A percentile compares a stretch with the other conserved stretches of the same genome.
Evolutionary conservation across 2,797 vertebrate species (phyloP).

Genomic region (Cryptoblepharus egeriae): DNA sequence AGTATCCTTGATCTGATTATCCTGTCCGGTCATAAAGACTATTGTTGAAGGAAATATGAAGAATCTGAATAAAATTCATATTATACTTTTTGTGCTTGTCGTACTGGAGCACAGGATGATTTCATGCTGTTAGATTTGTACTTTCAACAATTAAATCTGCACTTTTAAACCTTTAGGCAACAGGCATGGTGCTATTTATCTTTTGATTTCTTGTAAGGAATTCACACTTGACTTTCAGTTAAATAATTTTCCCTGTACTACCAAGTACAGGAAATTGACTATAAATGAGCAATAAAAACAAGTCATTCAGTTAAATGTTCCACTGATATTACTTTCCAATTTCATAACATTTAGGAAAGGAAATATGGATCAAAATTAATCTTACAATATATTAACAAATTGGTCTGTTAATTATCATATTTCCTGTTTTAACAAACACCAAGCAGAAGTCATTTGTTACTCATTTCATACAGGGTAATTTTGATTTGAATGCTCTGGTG

Average conservation of each 20-base stretch:
- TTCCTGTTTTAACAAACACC: slow-evolving; percentile 57
- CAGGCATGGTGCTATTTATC: slow-evolving; percentile 68
- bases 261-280: slow-evolving; percentile 76
- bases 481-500: slow-evolving; percentile 21
- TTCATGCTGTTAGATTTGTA: slow-evolving; percentile 67
- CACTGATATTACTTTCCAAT: slow-evolving; percentile 71
- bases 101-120: slow-evolving; percentile 51
- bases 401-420: slow-evolving; percentile 51
- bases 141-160: slow-evolving; percentile 57
- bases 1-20: not conserved
- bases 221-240: slow-evolving; percentile 69
- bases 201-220: slow-evolving; percentile 70
- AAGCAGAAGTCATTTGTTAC: slow-evolving; percentile 43
- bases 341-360: slow-evolving; percentile 67
- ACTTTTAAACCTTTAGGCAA: slow-evolving; percentile 63
- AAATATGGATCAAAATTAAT: slow-evolving; percentile 60
- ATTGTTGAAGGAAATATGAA: not conserved
- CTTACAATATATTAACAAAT: slow-evolving; percentile 62
- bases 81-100: slow-evolving; percentile 54
- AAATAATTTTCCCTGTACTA: slow-evolving; percentile 73
- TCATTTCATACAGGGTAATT: slow-evolving; percentile 38
- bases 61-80: too few relatives aligned
- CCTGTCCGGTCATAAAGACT: not conserved
- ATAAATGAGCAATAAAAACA: slow-evolving; percentile 77
- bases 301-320: slow-evolving; percentile 73